Conservation (phyloP, 2,888 invertebrate species). For the Luperina testacea region DNA sequence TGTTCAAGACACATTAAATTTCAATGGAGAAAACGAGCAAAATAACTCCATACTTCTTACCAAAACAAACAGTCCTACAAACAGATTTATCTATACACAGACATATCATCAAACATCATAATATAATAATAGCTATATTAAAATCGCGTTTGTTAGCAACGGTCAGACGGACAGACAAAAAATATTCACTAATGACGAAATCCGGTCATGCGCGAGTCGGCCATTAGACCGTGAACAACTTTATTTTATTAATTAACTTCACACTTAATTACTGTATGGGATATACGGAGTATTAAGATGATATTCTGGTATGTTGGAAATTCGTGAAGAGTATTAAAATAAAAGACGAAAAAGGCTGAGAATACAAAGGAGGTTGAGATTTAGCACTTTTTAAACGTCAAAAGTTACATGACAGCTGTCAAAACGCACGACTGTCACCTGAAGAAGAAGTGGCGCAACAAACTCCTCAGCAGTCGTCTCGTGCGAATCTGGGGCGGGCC, state of each 20-base stretch:
- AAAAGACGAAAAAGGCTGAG: not conserved
- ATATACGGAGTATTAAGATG: not conserved
- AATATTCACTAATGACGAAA: constrained; percentile 51
- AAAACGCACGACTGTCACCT: not conserved
- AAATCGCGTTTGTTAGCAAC: constrained; percentile 56
- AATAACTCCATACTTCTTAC: not conserved
- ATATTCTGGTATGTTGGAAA: not conserved
- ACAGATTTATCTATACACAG: not conserved
- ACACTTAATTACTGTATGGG: constrained; percentile 32
- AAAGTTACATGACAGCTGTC: not conserved
- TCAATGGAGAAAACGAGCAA: not conserved
- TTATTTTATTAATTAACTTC: constrained; percentile 48
- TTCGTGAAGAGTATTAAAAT: not conserved
- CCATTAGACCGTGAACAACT: constrained; percentile 38
- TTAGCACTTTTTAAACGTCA: not conserved
- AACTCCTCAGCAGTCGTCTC: too few species aligned
- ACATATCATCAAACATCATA: constrained; percentile 16
- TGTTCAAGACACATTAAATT: not conserved
- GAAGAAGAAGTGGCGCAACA: too few species aligned
- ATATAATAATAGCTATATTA: constrained; percentile 56
- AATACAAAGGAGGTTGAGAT: too few species aligned
- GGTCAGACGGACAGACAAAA: constrained; percentile 43
- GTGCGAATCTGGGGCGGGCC: too few species aligned
- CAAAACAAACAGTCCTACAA: not conserved
- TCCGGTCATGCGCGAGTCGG: constrained; percentile 53